These are phyloP conservation scores for Acheta domesticus DNA, from an alignment of 2,888 invertebrate species.

Conservation along the genomic window DNA sequence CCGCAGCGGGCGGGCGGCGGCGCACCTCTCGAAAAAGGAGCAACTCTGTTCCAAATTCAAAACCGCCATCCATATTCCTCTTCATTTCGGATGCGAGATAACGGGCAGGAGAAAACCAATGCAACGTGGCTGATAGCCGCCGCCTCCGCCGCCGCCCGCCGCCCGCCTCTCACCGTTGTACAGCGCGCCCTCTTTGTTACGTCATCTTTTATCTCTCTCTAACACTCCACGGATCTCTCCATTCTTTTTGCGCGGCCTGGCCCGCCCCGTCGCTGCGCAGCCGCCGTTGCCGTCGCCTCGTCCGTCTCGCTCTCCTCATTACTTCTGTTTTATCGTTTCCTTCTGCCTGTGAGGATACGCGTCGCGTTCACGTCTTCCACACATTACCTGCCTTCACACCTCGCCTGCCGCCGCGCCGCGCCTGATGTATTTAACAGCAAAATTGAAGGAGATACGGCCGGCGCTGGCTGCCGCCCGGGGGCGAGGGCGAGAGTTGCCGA, in stretches of 20 bases:
- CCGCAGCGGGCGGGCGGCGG: slow-evolving; percentile 5
- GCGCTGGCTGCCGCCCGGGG: not conserved
- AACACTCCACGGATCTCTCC: slow-evolving; percentile 18
- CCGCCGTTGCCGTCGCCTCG: not conserved
- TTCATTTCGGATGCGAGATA: slow-evolving; percentile 31
- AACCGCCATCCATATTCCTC: slow-evolving; percentile 21
- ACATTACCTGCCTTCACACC: slow-evolving; percentile 1
- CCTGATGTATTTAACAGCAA: slow-evolving; percentile 18
- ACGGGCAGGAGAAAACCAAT: slow-evolving; percentile 27
- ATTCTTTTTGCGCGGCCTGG: not conserved
- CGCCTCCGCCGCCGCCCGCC: not conserved
- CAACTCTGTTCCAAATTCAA: slow-evolving; percentile 9
- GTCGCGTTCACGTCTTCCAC: not conserved
- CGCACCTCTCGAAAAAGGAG: slow-evolving; percentile 22
- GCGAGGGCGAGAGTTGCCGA: not conserved
- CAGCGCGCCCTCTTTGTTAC: slow-evolving; percentile 5
- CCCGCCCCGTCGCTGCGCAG: not conserved
- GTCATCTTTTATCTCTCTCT: not conserved
- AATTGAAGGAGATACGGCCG: not conserved
- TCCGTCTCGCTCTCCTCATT: not conserved
- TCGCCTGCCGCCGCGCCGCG: not conserved
- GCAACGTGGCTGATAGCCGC: slow-evolving; percentile 20
- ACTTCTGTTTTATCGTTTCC: slow-evolving; percentile 9
- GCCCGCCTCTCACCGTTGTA: not conserved
- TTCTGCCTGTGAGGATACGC: slow-evolving; percentile 9